A percentile compares a stretch with the other conserved stretches of the same genome.
Evolutionary conservation across 2,113 vertebrate genomes (phyloP).

Genomic region (Cyanoderma ruficeps): DNA sequence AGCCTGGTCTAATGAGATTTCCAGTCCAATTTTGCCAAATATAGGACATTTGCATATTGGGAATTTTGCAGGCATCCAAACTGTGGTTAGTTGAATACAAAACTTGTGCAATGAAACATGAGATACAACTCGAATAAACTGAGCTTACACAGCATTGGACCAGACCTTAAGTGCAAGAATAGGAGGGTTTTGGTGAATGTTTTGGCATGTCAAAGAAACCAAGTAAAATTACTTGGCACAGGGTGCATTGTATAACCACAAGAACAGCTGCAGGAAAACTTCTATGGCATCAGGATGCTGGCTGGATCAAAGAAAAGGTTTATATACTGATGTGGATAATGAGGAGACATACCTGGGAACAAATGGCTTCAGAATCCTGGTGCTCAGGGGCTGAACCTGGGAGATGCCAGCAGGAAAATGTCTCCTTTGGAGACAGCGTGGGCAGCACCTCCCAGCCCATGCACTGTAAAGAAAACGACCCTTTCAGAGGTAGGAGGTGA

Average conservation of each 20-base stretch:
- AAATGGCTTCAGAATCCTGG: background rate
- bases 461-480: background rate
- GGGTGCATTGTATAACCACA: background rate
- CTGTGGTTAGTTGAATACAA: background rate
- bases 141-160: background rate
- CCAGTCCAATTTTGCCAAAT: background rate
- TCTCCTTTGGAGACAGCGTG: background rate
- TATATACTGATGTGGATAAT: background rate
- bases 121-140: background rate
- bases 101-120: background rate
- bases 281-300: background rate
- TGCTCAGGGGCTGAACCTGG: background rate
- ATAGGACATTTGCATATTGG: background rate
- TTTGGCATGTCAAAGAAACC: background rate
- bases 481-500: rapidly evolving
- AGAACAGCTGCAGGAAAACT: background rate
- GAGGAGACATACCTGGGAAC: background rate
- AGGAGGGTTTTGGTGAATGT: background rate
- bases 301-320: background rate
- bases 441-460: background rate
- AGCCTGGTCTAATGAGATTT: background rate
- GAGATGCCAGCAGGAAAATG: background rate
- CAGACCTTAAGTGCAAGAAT: background rate
- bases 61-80: conserved; percentile 9
- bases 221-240: background rate